Evolutionary conservation across 2,113 vertebrate species (phyloP).

Genomic region (Riparia riparia): DNA sequence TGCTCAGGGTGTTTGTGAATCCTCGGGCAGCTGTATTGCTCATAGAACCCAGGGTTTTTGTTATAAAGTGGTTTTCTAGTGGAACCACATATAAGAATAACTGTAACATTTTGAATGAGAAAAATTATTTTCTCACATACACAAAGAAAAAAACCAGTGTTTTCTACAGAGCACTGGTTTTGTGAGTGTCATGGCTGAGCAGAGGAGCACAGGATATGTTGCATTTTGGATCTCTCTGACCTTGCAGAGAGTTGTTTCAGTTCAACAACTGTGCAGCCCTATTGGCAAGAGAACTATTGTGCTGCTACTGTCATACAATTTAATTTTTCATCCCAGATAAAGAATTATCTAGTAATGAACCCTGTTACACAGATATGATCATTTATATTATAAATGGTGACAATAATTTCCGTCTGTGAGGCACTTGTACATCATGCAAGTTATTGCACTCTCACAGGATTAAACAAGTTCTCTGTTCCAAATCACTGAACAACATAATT

Average conservation of each 20-base stretch:
- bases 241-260: background rate
- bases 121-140: background rate
- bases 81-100: background rate
- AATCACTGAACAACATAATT: background rate
- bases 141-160: background rate
- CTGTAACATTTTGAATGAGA: background rate
- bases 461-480: background rate
- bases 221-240: background rate
- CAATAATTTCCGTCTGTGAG: constrained; percentile 14
- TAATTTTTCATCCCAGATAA: constrained; percentile 35
- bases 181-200: background rate
- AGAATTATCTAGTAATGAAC: constrained; percentile 3
- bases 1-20: background rate
- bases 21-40: background rate
- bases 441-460: background rate
- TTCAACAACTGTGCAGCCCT: background rate
- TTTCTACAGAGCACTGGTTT: background rate
- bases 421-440: background rate
- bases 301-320: background rate
- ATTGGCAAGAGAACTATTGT: background rate
- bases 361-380: background rate
- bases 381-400: constrained; percentile 42
- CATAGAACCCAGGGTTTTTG: background rate
- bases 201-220: background rate
- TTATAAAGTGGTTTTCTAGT: background rate